A percentile compares a stretch with the other conserved stretches of the same genome.
These are phyloP conservation scores for Polyergus mexicanus DNA, from an alignment of 1,140 invertebrate genomes.

Conservation along the genomic window DNA sequence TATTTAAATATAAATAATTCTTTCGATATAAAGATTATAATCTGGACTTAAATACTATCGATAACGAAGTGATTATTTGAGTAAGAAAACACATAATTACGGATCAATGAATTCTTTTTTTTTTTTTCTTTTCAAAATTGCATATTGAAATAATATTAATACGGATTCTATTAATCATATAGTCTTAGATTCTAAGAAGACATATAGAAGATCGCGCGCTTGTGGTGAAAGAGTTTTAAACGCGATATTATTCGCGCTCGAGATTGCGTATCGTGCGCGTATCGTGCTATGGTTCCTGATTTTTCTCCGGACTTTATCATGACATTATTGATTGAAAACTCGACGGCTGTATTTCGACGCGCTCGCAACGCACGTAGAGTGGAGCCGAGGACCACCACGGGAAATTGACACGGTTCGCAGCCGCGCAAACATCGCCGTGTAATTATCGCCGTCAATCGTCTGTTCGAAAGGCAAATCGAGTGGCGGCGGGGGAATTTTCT, in stretches of 20 bases:
- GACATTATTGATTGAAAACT: slow-evolving; percentile 65
- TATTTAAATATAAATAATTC: no score
- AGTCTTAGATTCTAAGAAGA: not conserved
- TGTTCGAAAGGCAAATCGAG: slow-evolving; percentile 55
- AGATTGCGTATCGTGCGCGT: not conserved
- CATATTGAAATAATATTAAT: not conserved
- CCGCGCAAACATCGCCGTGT: slow-evolving; percentile 50
- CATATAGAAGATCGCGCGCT: slow-evolving; percentile 6
- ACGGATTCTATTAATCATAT: not conserved
- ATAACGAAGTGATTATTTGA: no score
- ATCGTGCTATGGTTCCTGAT: not conserved
- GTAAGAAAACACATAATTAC: no score
- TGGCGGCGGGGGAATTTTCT: slow-evolving; percentile 10
- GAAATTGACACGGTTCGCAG: slow-evolving; percentile 58
- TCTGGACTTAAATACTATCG: no score
- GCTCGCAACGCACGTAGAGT: slow-evolving; percentile 28
- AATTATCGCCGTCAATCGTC: slow-evolving; percentile 61
- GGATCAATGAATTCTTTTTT: no score
- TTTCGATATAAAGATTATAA: no score
- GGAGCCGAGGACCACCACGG: slow-evolving; percentile 39
- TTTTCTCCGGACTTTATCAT: slow-evolving; percentile 56
- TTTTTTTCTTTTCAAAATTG: no score
- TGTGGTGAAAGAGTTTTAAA: slow-evolving; percentile 19
- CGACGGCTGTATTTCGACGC: slow-evolving; percentile 46
- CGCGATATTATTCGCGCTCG: not conserved